Evolutionary conservation across 2,797 vertebrate species (phyloP), one percentile per base, ranked within the genome.

Genomic region (Perdix hodgsoniae): DNA sequence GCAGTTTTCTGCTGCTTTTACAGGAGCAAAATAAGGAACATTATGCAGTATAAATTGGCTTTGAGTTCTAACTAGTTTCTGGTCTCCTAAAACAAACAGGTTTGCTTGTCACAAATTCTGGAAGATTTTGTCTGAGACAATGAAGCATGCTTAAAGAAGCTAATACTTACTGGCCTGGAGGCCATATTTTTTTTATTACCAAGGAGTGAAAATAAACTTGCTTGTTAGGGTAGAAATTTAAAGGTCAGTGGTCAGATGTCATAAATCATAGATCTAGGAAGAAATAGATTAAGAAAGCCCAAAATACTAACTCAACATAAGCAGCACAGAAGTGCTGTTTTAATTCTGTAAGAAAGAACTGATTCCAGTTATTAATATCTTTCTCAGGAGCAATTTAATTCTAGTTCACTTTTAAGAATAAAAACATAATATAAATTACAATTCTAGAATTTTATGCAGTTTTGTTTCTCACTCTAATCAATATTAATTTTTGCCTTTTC

Each of bases 191-290:
- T 96, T 94, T 94, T 86, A 92, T 89, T 83, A 87, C 7, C 24
- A 63, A 90, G 37, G 42, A 90, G 61, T 83, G 70, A 31, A 95
- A 94, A 94, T 86, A 95, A 95, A 93, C 72, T 66, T 94, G 65
- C 88, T 95, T 95, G 90, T 94, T 95, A 86, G 76, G 88, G 86
- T 59, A 78, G 49, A 95, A 95, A 95, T 89, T 83, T 94, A 95
- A 95, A 93, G 94, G 91, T 94, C 92, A 93, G 42, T 83, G 49
- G 10, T 78, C 82, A 88, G 78, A 86, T 93, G 63, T 90, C 88
- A 87, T 91, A 92, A 95, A 95, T 96, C 91, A 96, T 78, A 89
- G 49, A 88, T 87, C 72, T 72, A 77, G 79, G 57, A 92, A 93
- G 63, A 92, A 96, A 75, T 80, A 85, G 65, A 91, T 91, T 93